A percentile compares a stretch with the other conserved stretches of the same genome.
Evolutionary conservation across 30 jellyfish, hydroid and myxozoan species (phyloP).

Genomic region (Catostylus mosaicus): DNA sequence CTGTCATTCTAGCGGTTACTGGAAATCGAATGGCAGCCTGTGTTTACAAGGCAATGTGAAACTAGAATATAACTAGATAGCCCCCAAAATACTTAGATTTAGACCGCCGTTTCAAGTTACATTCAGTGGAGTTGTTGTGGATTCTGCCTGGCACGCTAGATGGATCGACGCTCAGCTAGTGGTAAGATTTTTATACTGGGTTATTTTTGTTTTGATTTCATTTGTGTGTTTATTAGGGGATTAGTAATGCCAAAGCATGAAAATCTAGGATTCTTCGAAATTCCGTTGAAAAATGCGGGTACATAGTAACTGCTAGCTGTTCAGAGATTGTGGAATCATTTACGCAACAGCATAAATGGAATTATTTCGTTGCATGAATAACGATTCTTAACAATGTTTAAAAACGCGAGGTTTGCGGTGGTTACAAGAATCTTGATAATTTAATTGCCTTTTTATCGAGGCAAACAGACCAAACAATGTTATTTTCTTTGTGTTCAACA

Average conservation of each 20-base stretch:
- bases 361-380: not conserved
- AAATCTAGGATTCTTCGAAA: too few species aligned
- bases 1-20: conserved; percentile 61
- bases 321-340: too few species aligned
- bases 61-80: not conserved
- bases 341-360: too few species aligned
- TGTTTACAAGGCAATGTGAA: conserved; percentile 40
- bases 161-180: conserved; percentile 34
- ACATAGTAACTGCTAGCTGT: too few species aligned
- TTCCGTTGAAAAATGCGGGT: too few species aligned
- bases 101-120: conserved; percentile 43
- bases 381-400: not conserved
- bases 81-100: not conserved
- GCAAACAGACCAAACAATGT: conserved; percentile 1
- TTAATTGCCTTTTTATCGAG: conserved; percentile 19
- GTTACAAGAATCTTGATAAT: conserved; percentile 29
- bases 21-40: conserved; percentile 62
- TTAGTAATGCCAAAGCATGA: not conserved
- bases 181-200: conserved; percentile 25
- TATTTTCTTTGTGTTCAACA: not conserved
- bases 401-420: conserved; percentile 6
- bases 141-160: conserved; percentile 10
- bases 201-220: conserved; percentile 28
- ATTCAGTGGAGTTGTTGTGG: not conserved
- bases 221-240: conserved; percentile 2